Evolutionary conservation across 2,113 vertebrate species (phyloP), one percentile per base, ranked within the genome.

Genomic region (Butorides virescens): DNA sequence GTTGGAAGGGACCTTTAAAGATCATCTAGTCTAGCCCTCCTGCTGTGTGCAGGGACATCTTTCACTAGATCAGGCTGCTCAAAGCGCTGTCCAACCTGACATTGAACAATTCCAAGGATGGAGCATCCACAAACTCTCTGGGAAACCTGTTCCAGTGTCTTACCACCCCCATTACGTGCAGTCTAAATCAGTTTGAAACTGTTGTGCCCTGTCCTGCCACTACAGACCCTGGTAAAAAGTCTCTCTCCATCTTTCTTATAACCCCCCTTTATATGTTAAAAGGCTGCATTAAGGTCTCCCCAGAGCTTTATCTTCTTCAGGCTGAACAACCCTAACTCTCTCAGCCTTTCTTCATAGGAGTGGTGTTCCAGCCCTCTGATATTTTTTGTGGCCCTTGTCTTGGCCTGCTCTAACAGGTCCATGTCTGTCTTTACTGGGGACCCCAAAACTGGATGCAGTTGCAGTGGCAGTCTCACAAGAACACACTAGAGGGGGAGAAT

Each of bases 11-110:
- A 58, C 8, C 15, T 56, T 81, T 29, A 36, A 46, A 58, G 3
- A 2, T 27, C 20, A 46, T 19, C 8, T 52, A 2, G 1, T 53
- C 15, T 8, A 61, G 3, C 3, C 3, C 7, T 9, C 7, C 42
- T 86, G 36, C 17, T 2, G 0, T 46, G 30, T 34, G 5, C 20
- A 61, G 29, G 19, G 25, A 14, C 14, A 32, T 9, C 9, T 76
- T 53, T 9, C 58, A 13, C 8, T 29, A 32, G 22, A 52, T 7
- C 46, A 82, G 34, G 17, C 5, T 91, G 29, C 34, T 75, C 17
- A 72, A 52, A 79, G 36, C 13, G 37, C 23, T n/a, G 5, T 29
- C 47, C 10, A 63, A 1, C 5, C 18, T 80, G 34, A 1, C 44
- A 27, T 50, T 46, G n/a, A 67, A 80, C 12, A 9, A 9, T 25